Evolutionary conservation across 2,113 vertebrate species (phyloP), one percentile per base, ranked within the genome.

Genomic region (Petaurus breviceps): DNA sequence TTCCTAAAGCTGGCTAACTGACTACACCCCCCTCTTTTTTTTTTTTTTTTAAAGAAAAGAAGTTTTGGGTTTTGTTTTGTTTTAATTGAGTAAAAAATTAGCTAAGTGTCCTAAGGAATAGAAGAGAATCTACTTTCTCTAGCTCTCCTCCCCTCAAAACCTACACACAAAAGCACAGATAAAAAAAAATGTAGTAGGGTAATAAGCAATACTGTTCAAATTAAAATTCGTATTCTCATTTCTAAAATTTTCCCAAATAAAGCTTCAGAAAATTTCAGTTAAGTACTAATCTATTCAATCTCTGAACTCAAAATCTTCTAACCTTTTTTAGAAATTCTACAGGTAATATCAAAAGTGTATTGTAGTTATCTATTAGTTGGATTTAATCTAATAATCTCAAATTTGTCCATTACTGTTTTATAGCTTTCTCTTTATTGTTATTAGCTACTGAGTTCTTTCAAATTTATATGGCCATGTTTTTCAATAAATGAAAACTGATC

Each of bases 361-460:
- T 89, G 90, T 49, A 12, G n/a, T 51, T 28, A 92, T 90, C 14
- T 49, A 54, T 57, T 92, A 89, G 92, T 47, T 61, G 90, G 49
- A 90, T 97, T 19, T 54, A 90, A 89, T 97, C 25, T 55, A 68
- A 68, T 61, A 8, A 90, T 53, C 55, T 94, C 93, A 61, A 9
- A 91, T 43, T 92, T 95, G 91, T 96, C 93, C 46, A 61, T 52
- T 1, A 46, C 23, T 68, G 61, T 92, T 90, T 96, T 61, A n/a
- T 43, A 92, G 93, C 11, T 14, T 26, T 50, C 92, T 94, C 46
- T 49, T 68, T 68, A 68, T 0, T 28, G n/a, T 68, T 68, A 61
- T 0, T 28, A 43, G n/a, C 95, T 92, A 92, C 25, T 92, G 11
- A 94, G 25, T 91, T 94, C 4, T 68, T 95, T 94, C 61, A 92